Base-by-base conservation (phyloP, 2,113 vertebrate genomes). In the Anthoscopus minutus region DNA sequence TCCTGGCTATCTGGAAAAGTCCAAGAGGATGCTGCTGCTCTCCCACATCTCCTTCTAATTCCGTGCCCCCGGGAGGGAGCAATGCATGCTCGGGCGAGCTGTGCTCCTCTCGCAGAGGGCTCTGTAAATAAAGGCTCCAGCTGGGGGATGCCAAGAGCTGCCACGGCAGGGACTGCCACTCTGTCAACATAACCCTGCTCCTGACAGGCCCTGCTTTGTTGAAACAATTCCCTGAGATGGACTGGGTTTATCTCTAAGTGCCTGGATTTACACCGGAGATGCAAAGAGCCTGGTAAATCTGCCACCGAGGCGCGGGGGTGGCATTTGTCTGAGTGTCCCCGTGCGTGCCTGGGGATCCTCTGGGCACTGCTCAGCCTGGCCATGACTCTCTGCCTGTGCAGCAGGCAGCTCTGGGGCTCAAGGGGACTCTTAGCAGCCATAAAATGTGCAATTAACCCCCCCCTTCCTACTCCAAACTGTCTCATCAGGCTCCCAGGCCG, bases 361-460 rank as follows among this genome's bases (percentile, higher is more conserved):
- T 1, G 10, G 6, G 82, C 25, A 0, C 64, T 1, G 8, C 94
- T 91, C 89, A 33, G 77, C 91, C 67, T 18, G 54, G 40, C 57
- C 47, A 37, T 22, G 72, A 35, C 67, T 82, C 77, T 82, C 50
- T 89, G 65, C 71, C 85, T 14, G 1, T 54, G 67, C 45, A 31
- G 62, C 88, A 79, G 85, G 74, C 88, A 81, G 61, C 23, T 54
- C 44, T 37, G 50, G 48, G 86, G 81, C 96, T 96, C 95, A 65
- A 24, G 89, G 87, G 94, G 92, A 62, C 92, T 73, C 91, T 95
- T 73, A 86, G 91, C 65, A 78, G 66, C 50, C 87, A 83, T 76
- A 94, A 94, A 93, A 96, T 56, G 86, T 91, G 82, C 86, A 95
- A 93, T 98, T 97, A 97, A 82, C 56, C 71, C 83, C 82, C 81